Conservation (phyloP, 30 jellyfish, hydroid and myxozoan genomes). For the Hydractinia symbiolongicarpus region DNA sequence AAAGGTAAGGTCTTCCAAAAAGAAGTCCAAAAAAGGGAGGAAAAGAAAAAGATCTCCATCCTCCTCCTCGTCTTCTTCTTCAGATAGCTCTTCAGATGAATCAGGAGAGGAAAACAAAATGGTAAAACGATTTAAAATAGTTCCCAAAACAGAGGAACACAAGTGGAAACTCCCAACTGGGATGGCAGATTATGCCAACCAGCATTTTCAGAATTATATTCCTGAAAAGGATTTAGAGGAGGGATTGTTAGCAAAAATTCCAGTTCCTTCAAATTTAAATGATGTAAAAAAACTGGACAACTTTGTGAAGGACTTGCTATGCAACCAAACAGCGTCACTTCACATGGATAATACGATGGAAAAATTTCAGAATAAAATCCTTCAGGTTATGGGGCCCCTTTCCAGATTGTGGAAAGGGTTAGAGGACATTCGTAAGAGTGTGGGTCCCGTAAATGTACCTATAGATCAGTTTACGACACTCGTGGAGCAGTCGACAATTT, state of each 20-base stretch:
- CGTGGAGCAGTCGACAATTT: constrained; percentile 5
- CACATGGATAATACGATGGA: not conserved
- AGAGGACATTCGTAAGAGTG: not conserved
- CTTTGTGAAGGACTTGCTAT: not conserved
- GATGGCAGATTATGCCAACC: no score
- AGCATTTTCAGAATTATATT: no score
- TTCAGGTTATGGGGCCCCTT: constrained; percentile 8
- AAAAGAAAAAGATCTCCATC: no score
- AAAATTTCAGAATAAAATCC: constrained; percentile 4
- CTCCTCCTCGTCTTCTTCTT: no score
- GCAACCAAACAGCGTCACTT: not conserved
- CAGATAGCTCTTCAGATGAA: no score
- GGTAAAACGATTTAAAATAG: no score
- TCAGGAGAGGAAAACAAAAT: no score
- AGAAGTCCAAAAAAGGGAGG: no score
- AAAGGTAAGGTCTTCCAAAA: no score
- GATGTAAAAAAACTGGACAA: not conserved
- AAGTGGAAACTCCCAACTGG: no score
- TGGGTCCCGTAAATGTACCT: not conserved
- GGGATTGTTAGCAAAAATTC: not conserved
- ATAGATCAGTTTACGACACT: not conserved
- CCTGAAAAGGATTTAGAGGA: no score
- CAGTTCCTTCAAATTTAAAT: constrained; percentile 8
- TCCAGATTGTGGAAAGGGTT: not conserved
- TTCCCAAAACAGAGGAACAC: no score